phyloP scores from a whole-genome alignment of 2,888 invertebrate genomes.

The Ischnura elegans region DNA sequence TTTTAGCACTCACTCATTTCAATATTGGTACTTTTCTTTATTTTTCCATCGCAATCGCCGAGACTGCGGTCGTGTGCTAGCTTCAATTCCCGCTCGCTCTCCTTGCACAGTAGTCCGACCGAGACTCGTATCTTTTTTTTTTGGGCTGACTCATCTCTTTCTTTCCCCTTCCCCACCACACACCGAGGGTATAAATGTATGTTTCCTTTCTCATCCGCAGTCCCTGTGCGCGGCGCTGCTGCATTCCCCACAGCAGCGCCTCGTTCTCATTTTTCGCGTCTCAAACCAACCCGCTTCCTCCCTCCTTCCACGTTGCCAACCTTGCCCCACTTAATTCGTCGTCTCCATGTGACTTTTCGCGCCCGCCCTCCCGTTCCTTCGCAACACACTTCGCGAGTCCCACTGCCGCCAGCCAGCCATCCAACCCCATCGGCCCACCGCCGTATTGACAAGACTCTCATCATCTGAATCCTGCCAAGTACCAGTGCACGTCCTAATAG shows the following conservation, averaged over 20 bases:
- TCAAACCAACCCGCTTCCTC: background rate
- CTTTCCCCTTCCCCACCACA: background rate
- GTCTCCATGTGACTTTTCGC: no score
- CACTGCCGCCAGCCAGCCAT: background rate
- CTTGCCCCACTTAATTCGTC: slow-evolving; percentile 22
- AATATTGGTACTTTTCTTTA: background rate
- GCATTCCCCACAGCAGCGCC: background rate
- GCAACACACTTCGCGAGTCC: background rate
- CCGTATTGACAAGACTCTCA: background rate
- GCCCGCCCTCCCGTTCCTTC: background rate
- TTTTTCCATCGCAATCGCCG: background rate
- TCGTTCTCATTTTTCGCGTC: background rate
- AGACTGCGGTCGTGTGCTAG: background rate
- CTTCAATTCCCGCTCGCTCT: background rate
- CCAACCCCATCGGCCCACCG: background rate
- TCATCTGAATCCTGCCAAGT: no score
- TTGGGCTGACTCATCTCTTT: background rate
- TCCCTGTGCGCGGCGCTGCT: background rate
- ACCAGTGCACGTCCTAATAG: no score
- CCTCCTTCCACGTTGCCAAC: background rate
- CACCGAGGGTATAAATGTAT: no score
- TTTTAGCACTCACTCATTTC: background rate
- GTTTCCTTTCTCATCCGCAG: background rate
- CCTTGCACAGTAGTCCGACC: background rate
- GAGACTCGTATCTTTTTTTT: no score